Conservation (phyloP, 2,888 invertebrate genomes). For the Notodonta ziczac region DNA sequence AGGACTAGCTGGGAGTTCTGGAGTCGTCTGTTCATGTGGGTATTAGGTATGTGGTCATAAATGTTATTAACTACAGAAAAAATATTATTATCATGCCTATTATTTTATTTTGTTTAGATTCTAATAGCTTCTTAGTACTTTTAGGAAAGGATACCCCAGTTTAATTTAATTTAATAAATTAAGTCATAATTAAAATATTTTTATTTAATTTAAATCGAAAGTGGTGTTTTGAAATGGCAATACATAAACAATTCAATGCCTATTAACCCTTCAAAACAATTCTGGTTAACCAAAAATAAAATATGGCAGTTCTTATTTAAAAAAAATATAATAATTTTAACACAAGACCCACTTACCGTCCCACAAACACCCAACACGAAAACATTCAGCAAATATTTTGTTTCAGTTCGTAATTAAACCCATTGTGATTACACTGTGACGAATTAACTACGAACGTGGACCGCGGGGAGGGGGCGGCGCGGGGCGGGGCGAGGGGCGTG, state of each 20-base stretch:
- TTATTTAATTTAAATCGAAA: too few species aligned
- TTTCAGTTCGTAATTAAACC: slow-evolving; percentile 77
- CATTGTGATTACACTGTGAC: slow-evolving; percentile 81
- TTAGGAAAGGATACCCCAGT: too few species aligned
- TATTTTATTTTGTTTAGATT: not conserved
- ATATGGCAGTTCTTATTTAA: too few species aligned
- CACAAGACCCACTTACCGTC: slow-evolving; percentile 30
- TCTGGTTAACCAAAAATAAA: too few species aligned
- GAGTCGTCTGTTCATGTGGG: too few species aligned
- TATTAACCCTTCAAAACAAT: too few species aligned
- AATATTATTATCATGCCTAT: not conserved
- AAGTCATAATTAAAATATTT: too few species aligned
- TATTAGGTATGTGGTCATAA: slow-evolving; percentile 5
- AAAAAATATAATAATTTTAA: slow-evolving; percentile 11
- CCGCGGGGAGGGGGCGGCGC: slow-evolving; percentile 56
- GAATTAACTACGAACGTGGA: slow-evolving; percentile 69
- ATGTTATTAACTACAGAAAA: slow-evolving; percentile 9
- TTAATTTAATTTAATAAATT: too few species aligned
- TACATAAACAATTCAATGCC: too few species aligned
- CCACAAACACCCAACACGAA: slow-evolving; percentile 34
- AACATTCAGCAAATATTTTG: slow-evolving; percentile 53
- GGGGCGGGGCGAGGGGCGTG: slow-evolving; percentile 64
- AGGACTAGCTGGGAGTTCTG: slow-evolving; percentile 15
- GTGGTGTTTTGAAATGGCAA: too few species aligned
- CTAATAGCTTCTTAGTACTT: too few species aligned